Base-by-base conservation (phyloP, 2,888 invertebrate species). In the Abrostola triplasia region DNA sequence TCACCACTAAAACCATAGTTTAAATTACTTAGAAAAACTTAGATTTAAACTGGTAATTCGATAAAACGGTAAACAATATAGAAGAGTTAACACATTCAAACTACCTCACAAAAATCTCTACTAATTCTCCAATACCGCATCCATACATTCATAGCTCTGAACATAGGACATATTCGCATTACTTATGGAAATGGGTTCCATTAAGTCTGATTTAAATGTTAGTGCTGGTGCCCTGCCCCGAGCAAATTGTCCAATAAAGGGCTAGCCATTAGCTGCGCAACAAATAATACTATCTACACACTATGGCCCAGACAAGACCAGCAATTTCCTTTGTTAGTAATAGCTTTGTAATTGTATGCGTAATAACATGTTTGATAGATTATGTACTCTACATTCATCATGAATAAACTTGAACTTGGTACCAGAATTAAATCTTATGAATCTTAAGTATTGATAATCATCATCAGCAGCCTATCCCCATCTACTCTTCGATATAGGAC, bases 191-290 rank as follows among this genome's bases (percentile, higher is more conserved):
- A 92, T 92, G 79, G 83, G 79, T 42, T 79, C 86, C 89, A 91
- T 92, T 92, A 93, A 84, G 88, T 79, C 85, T 90, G 91, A 94
- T 92, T 93, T 93, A 93, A 93, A 93, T 93, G 90, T 91, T 89
- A 91, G 88, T 83, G 86, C 84, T 90, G 89, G 86, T 87, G 81
- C 81, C 80, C 86, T 81, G 84, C 84, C 85, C 77, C 57, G 64
- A 80, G 89, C 87, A 90, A 92, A 93, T 92, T 91, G 88, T 90
- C 83, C 89, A 88, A 88, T 89, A 88, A 88, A 86, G 81, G 77
- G 75, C 64, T 59, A 40, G 61, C 77, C 85, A 85, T 88, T 84
- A 87, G 79, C 71, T 72, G 60, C 53, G 68, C 80, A 69, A 80
- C 81, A 82, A 84, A 82, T 84, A 82, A 80, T 82, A 66, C 51